Conservation (phyloP, 2,888 invertebrate genomes). For the Acheta domesticus region DNA sequence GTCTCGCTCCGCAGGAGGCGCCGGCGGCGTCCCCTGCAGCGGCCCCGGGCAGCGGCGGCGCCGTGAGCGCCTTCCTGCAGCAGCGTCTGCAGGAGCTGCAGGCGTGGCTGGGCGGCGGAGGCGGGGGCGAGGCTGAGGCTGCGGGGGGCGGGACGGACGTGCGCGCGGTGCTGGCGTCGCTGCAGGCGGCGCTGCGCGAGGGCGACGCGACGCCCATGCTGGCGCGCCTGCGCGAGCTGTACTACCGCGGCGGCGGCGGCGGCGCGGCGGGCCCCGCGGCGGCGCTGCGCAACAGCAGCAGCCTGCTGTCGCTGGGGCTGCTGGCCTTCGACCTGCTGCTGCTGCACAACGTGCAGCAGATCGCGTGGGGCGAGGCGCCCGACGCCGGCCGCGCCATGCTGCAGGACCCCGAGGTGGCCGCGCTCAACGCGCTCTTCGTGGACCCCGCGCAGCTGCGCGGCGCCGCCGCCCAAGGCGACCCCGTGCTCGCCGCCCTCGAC, state of each 20-base stretch:
- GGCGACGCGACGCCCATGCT: slow-evolving; percentile 54
- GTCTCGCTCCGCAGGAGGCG: slow-evolving; percentile 42
- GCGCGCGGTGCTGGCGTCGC: slow-evolving; percentile 47
- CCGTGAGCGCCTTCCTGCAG: slow-evolving; percentile 53
- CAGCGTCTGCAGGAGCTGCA: slow-evolving; percentile 55
- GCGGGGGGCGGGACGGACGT: slow-evolving; percentile 18
- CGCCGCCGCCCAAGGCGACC: background rate
- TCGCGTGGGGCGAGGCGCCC: slow-evolving; percentile 58
- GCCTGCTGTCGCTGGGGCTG: slow-evolving; percentile 56
- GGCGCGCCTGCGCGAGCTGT: slow-evolving; percentile 53
- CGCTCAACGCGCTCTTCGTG: slow-evolving; percentile 56
- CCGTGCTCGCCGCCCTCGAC: slow-evolving; percentile 45
- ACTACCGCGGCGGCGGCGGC: slow-evolving; percentile 49
- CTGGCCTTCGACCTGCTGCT: slow-evolving; percentile 57
- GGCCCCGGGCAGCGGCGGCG: slow-evolving; percentile 44
- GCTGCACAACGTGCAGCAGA: slow-evolving; percentile 55
- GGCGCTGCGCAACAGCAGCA: slow-evolving; percentile 50
- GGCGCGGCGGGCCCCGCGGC: slow-evolving; percentile 43
- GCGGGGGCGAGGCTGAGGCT: slow-evolving; percentile 40
- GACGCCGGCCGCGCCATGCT: slow-evolving; percentile 50
- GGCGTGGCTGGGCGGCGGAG: slow-evolving; percentile 52
- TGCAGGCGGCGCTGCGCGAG: slow-evolving; percentile 54
- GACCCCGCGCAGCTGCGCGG: slow-evolving; percentile 48
- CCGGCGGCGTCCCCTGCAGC: slow-evolving; percentile 48
- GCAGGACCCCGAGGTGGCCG: slow-evolving; percentile 56